phyloP scores from a whole-genome alignment of 2,797 vertebrate species.

The Pterois miles region DNA sequence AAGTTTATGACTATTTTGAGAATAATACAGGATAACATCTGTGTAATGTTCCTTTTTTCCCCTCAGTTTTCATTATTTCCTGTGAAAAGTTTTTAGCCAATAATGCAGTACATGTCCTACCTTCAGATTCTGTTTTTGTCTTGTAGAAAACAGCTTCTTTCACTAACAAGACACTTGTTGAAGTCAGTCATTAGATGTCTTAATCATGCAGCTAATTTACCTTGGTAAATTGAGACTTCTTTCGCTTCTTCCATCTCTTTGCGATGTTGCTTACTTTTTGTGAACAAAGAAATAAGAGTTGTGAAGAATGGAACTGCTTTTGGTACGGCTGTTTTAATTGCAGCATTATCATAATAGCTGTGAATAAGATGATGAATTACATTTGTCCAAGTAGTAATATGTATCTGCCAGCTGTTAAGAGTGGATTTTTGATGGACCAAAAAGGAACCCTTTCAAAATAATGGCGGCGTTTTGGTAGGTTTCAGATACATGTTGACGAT shows the following conservation, averaged over 20 bases:
- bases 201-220: slow-evolving; percentile 23
- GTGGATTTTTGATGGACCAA: background rate
- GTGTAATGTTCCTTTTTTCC: background rate
- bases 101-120: background rate
- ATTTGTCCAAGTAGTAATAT: background rate
- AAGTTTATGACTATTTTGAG: background rate
- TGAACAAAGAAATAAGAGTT: background rate
- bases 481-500: background rate
- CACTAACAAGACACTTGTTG: slow-evolving; percentile 1
- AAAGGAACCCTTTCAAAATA: background rate
- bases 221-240: slow-evolving; percentile 6
- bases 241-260: background rate
- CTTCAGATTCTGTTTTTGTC: background rate
- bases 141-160: background rate
- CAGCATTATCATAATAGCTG: background rate
- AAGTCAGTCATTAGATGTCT: slow-evolving; percentile 8
- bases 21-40: background rate
- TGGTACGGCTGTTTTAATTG: background rate
- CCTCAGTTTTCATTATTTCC: background rate
- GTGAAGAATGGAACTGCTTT: background rate
- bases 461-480: background rate
- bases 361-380: background rate
- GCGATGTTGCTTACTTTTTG: background rate
- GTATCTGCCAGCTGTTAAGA: background rate
- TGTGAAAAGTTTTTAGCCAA: background rate